Conservation (phyloP, 2,113 vertebrate species). For the Lepidothrix coronata region DNA sequence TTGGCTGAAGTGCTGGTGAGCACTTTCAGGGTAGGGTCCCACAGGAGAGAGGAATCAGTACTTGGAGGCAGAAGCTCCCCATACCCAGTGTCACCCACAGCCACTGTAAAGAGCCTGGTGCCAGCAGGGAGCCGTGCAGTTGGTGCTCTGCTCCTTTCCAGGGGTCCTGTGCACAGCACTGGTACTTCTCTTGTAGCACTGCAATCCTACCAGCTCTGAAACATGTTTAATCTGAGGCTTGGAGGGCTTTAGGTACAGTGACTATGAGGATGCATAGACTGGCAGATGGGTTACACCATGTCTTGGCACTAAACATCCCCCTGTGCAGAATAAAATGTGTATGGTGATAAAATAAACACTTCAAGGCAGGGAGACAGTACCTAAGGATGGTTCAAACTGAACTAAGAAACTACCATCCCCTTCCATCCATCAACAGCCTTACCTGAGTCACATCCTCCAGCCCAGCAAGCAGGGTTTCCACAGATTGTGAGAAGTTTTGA, state of each 20-base stretch:
- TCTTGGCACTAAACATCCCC: not conserved
- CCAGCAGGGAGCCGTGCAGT: not conserved
- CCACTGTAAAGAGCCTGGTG: not conserved
- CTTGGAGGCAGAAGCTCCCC: not conserved
- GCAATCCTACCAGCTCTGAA: not conserved
- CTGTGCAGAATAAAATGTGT: not conserved
- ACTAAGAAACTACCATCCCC: not conserved
- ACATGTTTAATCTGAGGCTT: not conserved
- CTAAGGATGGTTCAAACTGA: not conserved
- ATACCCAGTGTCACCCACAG: rapidly evolving
- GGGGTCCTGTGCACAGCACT: not conserved
- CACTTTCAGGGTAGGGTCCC: not conserved
- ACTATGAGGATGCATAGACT: rapidly evolving
- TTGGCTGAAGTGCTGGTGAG: not conserved
- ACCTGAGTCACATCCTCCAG: not conserved
- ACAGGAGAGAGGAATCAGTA: not conserved
- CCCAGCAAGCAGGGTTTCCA: not conserved
- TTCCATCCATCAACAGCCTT: not conserved
- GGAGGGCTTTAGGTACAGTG: not conserved
- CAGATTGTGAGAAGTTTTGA: not conserved
- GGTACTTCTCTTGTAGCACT: not conserved
- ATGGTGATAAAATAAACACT: not conserved
- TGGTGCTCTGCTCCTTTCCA: not conserved
- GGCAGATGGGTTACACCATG: not conserved
- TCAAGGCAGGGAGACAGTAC: not conserved